Conservation (phyloP, 2,888 invertebrate genomes). For the Cataglyphis rosenhaueri region DNA sequence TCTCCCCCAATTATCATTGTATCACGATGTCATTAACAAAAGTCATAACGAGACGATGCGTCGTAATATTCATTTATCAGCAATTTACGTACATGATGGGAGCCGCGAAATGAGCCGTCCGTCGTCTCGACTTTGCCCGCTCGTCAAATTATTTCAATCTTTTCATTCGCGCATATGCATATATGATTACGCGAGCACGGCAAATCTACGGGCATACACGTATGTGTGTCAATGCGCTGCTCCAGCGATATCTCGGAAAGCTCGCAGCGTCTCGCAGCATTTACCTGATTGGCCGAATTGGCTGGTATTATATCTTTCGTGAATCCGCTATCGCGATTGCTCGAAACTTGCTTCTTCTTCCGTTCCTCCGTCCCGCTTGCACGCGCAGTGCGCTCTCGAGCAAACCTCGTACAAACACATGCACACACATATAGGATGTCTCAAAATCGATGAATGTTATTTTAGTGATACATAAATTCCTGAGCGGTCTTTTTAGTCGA, state of each 20-base stretch:
- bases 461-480: conserved; percentile 4
- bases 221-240: conserved; percentile 30
- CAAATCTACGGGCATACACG: conserved; percentile 22
- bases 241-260: conserved; percentile 52
- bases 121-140: background rate
- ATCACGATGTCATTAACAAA: background rate
- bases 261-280: conserved; percentile 56
- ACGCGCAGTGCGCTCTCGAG: background rate
- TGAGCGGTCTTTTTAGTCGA: background rate
- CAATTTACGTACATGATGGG: background rate
- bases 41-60: background rate
- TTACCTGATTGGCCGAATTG: conserved; percentile 71
- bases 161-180: conserved; percentile 4
- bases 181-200: background rate
- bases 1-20: background rate
- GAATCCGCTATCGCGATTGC: conserved; percentile 67
- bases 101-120: conserved; percentile 7
- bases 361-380: background rate
- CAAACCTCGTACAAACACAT: background rate
- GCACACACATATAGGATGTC: background rate
- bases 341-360: conserved; percentile 43
- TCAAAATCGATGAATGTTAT: background rate
- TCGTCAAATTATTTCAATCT: conserved; percentile 60
- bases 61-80: background rate
- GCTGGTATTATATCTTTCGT: conserved; percentile 58